A percentile compares a stretch with the other conserved stretches of the same genome.
Conservation (phyloP, 2,888 invertebrate species). For the Ormyrus nitidulus region DNA sequence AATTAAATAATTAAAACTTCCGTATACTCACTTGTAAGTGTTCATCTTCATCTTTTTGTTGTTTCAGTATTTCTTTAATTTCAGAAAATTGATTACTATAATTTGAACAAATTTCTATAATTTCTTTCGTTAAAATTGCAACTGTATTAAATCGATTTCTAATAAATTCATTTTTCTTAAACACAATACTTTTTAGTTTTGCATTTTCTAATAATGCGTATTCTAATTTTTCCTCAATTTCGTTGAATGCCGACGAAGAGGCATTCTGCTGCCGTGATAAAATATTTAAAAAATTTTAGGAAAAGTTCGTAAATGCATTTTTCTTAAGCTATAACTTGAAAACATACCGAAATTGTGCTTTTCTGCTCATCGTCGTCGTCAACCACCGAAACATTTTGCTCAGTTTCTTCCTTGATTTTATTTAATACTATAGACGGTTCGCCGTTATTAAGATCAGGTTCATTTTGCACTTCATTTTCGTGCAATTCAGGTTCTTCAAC, state of each 20-base stretch:
- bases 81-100: slow-evolving; percentile 14
- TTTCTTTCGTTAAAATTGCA: background rate
- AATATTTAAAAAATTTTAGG: too few relatives aligned
- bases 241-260: background rate
- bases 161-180: background rate
- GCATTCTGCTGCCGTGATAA: slow-evolving; percentile 9
- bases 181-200: background rate
- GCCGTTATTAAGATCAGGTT: too few relatives aligned
- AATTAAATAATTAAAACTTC: background rate
- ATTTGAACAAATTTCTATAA: slow-evolving; percentile 13
- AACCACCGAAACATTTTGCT: too few relatives aligned
- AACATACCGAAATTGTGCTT: too few relatives aligned
- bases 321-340: too few relatives aligned
- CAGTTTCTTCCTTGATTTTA: too few relatives aligned
- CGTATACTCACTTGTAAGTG: background rate
- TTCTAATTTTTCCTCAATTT: slow-evolving; percentile 1
- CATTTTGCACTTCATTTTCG: too few relatives aligned
- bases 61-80: background rate
- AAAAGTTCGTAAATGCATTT: too few relatives aligned
- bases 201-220: background rate
- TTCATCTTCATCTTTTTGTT: background rate
- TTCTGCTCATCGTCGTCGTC: too few relatives aligned
- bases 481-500: too few relatives aligned
- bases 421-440: too few relatives aligned
- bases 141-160: slow-evolving; percentile 10